These are phyloP conservation scores for Labrus mixtus DNA, from an alignment of 2,113 vertebrate genomes.

Conservation along the genomic window DNA sequence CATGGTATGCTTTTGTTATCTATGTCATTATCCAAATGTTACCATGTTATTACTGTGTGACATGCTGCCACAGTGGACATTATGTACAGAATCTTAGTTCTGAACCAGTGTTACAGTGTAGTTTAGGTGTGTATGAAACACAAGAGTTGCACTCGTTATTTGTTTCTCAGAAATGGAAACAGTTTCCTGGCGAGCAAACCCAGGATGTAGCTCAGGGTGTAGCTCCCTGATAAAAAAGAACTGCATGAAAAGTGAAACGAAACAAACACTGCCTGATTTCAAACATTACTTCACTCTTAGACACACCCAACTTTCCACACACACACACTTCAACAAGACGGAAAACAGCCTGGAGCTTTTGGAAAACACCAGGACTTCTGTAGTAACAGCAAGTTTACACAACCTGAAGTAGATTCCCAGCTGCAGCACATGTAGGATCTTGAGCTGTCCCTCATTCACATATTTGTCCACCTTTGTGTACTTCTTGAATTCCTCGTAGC, in stretches of 20 bases:
- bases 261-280: neutral
- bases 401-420: conserved; percentile 76
- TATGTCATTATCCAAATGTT: neutral
- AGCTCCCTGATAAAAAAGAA: too few species aligned
- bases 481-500: neutral
- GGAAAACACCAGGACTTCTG: neutral
- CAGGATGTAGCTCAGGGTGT: neutral
- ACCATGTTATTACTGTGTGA: too few species aligned
- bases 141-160: neutral
- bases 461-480: conserved; percentile 8
- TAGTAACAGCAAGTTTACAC: neutral
- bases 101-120: neutral
- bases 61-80: neutral
- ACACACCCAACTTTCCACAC: neutral
- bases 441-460: neutral
- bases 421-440: conserved; percentile 65
- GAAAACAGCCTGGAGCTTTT: neutral
- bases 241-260: neutral
- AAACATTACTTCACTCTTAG: neutral
- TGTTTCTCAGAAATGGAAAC: neutral
- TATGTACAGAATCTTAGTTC: neutral
- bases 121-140: neutral
- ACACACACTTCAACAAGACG: neutral
- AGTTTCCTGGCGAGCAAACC: fast-evolving
- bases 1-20: neutral